Conservation (phyloP, 2,797 vertebrate genomes). For the Coracias cyanogaster region DNA sequence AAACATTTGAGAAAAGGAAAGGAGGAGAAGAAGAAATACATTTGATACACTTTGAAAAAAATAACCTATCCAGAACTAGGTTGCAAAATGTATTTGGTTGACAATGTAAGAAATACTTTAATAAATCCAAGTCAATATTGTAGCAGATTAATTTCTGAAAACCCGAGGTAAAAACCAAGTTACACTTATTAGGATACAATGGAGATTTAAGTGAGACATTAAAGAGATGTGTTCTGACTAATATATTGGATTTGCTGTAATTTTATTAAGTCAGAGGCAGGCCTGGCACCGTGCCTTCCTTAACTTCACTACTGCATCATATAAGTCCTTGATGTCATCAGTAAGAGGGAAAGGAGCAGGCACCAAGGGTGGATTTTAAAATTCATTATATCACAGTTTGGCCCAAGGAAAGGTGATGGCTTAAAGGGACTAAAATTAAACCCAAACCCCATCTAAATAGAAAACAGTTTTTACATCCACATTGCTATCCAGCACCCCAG, state of each 20-base stretch:
- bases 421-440: constrained; percentile 5
- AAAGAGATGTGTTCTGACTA: constrained; percentile 27
- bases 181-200: neutral
- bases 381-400: neutral
- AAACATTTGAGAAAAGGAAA: neutral
- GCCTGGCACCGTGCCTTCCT: neutral
- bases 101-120: neutral
- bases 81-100: neutral
- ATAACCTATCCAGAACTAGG: neutral
- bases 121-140: neutral
- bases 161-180: constrained; percentile 35
- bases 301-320: neutral
- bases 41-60: neutral
- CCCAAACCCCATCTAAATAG: neutral
- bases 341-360: neutral
- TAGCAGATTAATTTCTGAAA: constrained; percentile 4
- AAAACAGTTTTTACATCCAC: neutral
- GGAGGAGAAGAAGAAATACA: neutral
- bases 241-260: constrained; percentile 33
- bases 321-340: neutral
- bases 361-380: neutral
- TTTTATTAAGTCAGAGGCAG: constrained; percentile 21
- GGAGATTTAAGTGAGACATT: constrained; percentile 43
- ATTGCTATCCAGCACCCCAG: neutral
- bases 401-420: neutral